Percentiles rank a stretch among this genome's conserved stretches.
Evolutionary conservation across 2,888 invertebrate genomes (phyloP).

Genomic region (Melinopterus prodromus): DNA sequence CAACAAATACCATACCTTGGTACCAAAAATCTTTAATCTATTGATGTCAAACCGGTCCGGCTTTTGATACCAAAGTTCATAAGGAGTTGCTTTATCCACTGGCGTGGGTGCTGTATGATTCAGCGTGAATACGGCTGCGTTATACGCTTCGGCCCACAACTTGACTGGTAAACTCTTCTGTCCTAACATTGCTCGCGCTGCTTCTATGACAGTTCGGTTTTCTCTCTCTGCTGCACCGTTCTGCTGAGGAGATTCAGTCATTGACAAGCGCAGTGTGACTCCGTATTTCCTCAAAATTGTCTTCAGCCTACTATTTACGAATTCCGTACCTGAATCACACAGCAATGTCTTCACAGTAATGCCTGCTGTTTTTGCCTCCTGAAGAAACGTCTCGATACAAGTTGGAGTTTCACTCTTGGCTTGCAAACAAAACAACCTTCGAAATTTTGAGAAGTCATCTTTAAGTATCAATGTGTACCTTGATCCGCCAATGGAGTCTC

Average conservation of each 20-base stretch:
- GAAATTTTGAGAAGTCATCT: no score
- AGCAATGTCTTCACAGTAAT: constrained; percentile 45
- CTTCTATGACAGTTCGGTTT: constrained; percentile 52
- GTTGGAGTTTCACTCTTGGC: no score
- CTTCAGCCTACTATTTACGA: constrained; percentile 32
- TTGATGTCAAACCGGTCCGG: not conserved
- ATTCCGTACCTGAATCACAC: constrained; percentile 46
- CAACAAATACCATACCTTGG: not conserved
- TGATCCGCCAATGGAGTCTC: no score
- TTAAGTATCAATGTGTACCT: no score
- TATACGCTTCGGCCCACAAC: constrained; percentile 52
- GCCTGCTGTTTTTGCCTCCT: constrained; percentile 46
- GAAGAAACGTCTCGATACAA: no score
- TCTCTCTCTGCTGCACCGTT: constrained; percentile 55
- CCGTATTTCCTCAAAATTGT: constrained; percentile 43
- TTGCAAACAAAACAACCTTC: no score
- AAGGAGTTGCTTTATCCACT: constrained; percentile 5
- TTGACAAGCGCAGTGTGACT: constrained; percentile 48
- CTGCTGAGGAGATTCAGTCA: constrained; percentile 53
- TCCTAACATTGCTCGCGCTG: constrained; percentile 47
- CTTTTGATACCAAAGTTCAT: constrained; percentile 13
- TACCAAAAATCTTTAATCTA: not conserved
- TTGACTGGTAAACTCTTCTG: constrained; percentile 42
- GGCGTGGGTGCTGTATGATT: constrained; percentile 39
- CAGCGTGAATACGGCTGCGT: constrained; percentile 41